Conservation (phyloP, 2,797 vertebrate genomes). For the Myripristis jacobus region DNA sequence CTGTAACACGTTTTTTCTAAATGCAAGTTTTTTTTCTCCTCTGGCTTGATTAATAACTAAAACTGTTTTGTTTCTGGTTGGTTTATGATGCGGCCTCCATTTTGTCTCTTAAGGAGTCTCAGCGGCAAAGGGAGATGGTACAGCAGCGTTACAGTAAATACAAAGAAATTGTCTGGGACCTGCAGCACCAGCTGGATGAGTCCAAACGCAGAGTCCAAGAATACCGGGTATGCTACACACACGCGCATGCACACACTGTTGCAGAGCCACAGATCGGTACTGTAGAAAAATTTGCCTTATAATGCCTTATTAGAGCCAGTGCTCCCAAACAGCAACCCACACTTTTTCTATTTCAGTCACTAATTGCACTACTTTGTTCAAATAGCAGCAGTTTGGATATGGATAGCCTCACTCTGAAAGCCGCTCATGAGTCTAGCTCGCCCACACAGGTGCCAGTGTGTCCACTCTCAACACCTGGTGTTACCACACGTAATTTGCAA, state of each 20-base stretch:
- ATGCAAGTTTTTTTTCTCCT: background rate
- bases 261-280: background rate
- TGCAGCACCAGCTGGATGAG: slow-evolving; percentile 88
- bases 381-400: slow-evolving; percentile 55
- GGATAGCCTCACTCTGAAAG: slow-evolving; percentile 63
- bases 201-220: slow-evolving; percentile 85
- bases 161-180: slow-evolving; percentile 86
- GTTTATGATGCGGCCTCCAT: slow-evolving; percentile 13
- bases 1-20: background rate
- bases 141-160: slow-evolving; percentile 88
- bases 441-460: slow-evolving; percentile 61
- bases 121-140: slow-evolving; percentile 81
- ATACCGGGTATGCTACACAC: slow-evolving; percentile 81
- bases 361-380: slow-evolving; percentile 67
- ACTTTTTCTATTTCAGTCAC: slow-evolving; percentile 57
- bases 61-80: background rate
- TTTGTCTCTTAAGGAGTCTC: slow-evolving; percentile 82
- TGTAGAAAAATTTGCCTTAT: slow-evolving; percentile 31
- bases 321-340: slow-evolving; percentile 60
- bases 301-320: slow-evolving; percentile 31
- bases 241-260: slow-evolving; percentile 6
- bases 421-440: slow-evolving; percentile 61
- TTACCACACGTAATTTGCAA: slow-evolving; percentile 64
- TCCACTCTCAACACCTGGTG: slow-evolving; percentile 14
- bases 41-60: background rate